These are phyloP conservation scores for Drosophila anomalipes DNA, from an alignment of 2,888 invertebrate species.

Conservation along the genomic window DNA sequence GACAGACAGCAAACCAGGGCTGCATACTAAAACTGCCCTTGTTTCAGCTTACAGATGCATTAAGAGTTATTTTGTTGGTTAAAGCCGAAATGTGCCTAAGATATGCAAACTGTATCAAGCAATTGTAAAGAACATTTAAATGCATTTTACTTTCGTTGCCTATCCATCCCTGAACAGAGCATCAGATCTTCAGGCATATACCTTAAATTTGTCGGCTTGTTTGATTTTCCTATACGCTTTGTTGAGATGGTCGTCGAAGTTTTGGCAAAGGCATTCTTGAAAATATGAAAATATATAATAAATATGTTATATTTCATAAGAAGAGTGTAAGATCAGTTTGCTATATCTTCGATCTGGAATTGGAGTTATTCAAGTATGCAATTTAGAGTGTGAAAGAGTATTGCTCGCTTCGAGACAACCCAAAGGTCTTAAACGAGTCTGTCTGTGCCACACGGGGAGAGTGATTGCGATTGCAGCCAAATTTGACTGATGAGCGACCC, in stretches of 20 bases:
- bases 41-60: background rate
- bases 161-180: constrained; percentile 38
- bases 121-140: background rate
- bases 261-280: background rate
- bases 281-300: background rate
- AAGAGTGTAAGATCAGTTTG: background rate
- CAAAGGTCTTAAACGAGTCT: background rate
- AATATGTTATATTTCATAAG: background rate
- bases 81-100: background rate
- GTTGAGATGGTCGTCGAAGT: background rate
- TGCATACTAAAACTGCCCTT: constrained; percentile 1
- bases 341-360: background rate
- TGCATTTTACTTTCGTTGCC: background rate
- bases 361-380: background rate
- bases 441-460: constrained; percentile 30
- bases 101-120: background rate
- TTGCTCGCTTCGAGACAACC: background rate
- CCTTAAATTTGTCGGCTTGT: constrained; percentile 43
- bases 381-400: background rate
- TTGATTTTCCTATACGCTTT: constrained; percentile 17
- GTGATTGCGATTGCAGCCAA: constrained; percentile 63
- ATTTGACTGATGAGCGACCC: constrained; percentile 81
- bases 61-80: background rate
- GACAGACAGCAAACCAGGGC: constrained; percentile 24
- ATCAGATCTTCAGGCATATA: constrained; percentile 30